phyloP scores from a whole-genome alignment of 1,140 invertebrate species.

The Drosophila trapezifrons region DNA sequence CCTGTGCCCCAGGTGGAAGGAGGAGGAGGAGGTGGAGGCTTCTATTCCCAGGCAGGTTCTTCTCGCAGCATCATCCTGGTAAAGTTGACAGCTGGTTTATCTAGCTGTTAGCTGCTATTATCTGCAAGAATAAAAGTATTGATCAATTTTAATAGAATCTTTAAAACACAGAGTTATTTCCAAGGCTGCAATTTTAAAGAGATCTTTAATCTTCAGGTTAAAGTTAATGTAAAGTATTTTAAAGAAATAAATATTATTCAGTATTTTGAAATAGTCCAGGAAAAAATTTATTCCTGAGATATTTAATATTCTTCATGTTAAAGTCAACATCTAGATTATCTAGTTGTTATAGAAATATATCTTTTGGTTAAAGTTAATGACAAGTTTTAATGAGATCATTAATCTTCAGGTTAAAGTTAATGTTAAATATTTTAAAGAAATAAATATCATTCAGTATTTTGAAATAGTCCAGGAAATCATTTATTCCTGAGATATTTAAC shows the following conservation, averaged over 20 bases:
- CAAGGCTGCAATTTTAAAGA: too few relatives aligned
- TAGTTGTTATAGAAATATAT: not conserved
- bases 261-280: too few relatives aligned
- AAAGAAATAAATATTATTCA: too few relatives aligned
- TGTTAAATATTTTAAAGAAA: not conserved
- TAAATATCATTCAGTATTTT: too few relatives aligned
- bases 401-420: not conserved
- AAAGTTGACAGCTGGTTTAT: slow-evolving; percentile 34
- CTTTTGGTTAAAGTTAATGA: not conserved
- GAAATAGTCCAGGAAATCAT: too few relatives aligned
- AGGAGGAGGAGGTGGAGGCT: slow-evolving; percentile 5
- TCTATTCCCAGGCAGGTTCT: slow-evolving; percentile 26
- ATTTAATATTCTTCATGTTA: too few relatives aligned
- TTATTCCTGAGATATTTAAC: too few relatives aligned
- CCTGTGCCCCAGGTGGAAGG: slow-evolving; percentile 18
- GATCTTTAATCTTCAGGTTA: too few relatives aligned
- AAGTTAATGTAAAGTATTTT: not conserved
- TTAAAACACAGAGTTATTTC: too few relatives aligned
- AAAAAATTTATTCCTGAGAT: too few relatives aligned
- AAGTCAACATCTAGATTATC: too few relatives aligned
- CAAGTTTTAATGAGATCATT: not conserved
- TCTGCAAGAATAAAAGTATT: not conserved
- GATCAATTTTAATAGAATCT: not conserved
- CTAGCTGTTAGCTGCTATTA: slow-evolving; percentile 3
- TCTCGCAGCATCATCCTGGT: not conserved